Conservation (phyloP, 1,140 invertebrate genomes). For the Drosophila kepulauana region DNA sequence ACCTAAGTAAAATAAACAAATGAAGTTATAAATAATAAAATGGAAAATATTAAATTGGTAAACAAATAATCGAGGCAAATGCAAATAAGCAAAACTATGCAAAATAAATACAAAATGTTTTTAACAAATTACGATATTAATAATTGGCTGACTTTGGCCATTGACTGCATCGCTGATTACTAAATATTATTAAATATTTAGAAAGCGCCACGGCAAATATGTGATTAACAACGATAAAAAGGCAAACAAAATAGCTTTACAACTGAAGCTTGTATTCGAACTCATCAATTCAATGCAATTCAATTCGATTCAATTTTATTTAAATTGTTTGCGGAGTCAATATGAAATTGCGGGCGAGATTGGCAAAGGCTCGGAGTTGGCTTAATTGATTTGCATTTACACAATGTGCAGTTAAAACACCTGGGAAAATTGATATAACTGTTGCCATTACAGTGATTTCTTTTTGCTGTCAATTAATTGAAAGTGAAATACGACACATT, state of each 20-base stretch:
- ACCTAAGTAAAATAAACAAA: neutral
- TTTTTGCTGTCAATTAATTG: slow-evolving; percentile 67
- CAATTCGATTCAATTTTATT: slow-evolving; percentile 26
- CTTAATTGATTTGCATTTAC: slow-evolving; percentile 25
- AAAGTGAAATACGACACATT: slow-evolving; percentile 58
- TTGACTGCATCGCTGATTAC: slow-evolving; percentile 4
- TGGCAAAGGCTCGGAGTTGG: slow-evolving; percentile 15
- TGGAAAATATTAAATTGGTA: neutral
- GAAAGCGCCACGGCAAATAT: slow-evolving; percentile 44
- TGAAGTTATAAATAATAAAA: neutral
- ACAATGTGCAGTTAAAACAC: slow-evolving; percentile 22
- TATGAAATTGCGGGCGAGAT: slow-evolving; percentile 17
- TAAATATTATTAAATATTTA: slow-evolving; percentile 55
- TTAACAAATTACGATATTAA: neutral
- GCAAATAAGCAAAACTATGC: neutral
- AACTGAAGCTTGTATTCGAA: neutral
- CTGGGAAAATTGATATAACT: slow-evolving; percentile 55
- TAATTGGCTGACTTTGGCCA: slow-evolving; percentile 29
- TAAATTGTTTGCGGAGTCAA: slow-evolving; percentile 2
- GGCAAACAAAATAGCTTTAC: slow-evolving; percentile 19
- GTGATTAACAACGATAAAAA: neutral
- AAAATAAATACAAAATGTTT: neutral
- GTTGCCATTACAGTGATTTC: slow-evolving; percentile 61
- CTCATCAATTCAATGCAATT: neutral
- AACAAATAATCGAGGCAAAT: neutral